A percentile compares a stretch with the other conserved stretches of the same genome.
These are phyloP conservation scores for Sipunculus nudus DNA, from an alignment of 2,888 invertebrate species.

Conservation along the genomic window DNA sequence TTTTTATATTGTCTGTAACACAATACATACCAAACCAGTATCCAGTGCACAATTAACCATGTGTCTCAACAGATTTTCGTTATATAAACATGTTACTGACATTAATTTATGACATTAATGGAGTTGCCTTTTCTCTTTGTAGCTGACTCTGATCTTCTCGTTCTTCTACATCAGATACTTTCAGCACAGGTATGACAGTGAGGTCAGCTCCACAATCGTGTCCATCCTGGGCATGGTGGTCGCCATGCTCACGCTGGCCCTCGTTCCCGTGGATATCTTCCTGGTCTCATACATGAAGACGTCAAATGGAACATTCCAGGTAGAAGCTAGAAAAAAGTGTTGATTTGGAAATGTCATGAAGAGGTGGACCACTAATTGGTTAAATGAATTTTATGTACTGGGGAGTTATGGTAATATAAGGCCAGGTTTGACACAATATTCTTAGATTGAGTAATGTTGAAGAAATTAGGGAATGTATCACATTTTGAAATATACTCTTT, in stretches of 20 bases:
- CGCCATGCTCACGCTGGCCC: slow-evolving; percentile 57
- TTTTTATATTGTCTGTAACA: neutral
- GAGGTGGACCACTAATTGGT: too few species aligned
- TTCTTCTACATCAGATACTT: slow-evolving; percentile 61
- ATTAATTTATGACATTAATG: neutral
- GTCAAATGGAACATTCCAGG: slow-evolving; percentile 63
- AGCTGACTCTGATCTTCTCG: slow-evolving; percentile 64
- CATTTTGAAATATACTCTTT: too few species aligned
- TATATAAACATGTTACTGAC: neutral
- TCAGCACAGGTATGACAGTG: slow-evolving; percentile 61
- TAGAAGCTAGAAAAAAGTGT: too few species aligned
- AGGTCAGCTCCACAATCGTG: slow-evolving; percentile 53
- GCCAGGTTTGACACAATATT: too few species aligned
- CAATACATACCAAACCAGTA: neutral
- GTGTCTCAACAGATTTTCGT: neutral
- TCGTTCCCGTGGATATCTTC: slow-evolving; percentile 66
- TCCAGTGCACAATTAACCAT: too few species aligned
- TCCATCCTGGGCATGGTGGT: slow-evolving; percentile 55
- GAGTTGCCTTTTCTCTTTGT: slow-evolving; percentile 38
- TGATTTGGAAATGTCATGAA: too few species aligned
- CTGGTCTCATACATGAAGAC: slow-evolving; percentile 67
- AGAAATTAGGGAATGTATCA: too few species aligned
- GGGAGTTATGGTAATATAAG: too few species aligned
- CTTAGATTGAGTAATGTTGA: too few species aligned
- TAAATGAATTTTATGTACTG: too few species aligned